Evolutionary conservation across 1,140 invertebrate genomes (phyloP).

Genomic region (Pseudomyrmex cubaensis): DNA sequence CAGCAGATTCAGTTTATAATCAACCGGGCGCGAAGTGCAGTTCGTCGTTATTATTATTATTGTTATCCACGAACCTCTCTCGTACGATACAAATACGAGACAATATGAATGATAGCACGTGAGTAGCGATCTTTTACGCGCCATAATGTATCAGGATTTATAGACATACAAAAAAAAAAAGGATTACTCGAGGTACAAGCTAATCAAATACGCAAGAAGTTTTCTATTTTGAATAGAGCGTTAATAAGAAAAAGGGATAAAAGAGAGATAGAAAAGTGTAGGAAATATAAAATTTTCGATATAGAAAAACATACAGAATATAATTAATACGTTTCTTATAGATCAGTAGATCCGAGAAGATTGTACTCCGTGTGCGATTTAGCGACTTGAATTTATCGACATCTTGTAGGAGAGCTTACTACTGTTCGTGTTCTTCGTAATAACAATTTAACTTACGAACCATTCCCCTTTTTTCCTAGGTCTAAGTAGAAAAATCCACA

Average conservation of each 20-base stretch:
- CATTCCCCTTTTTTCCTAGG: conserved; percentile 29
- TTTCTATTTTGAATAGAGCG: conserved; percentile 41
- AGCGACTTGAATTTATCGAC: not conserved
- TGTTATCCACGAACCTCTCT: not conserved
- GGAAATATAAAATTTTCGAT: not conserved
- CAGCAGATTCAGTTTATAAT: not conserved
- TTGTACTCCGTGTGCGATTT: not conserved
- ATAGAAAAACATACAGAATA: conserved; percentile 13
- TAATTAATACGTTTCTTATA: conserved; percentile 7
- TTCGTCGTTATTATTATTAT: not conserved
- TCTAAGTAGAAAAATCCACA: conserved; percentile 6
- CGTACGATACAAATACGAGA: not conserved
- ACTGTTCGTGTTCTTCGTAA: not conserved
- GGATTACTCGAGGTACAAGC: conserved; percentile 17
- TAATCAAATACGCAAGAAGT: conserved; percentile 23
- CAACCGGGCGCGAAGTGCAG: not conserved
- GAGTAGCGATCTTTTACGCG: not conserved
- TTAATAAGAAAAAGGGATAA: not conserved
- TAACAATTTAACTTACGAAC: not conserved
- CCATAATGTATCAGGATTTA: not conserved
- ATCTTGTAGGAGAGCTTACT: conserved; percentile 5
- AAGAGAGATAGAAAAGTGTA: not conserved
- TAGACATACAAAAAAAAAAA: conserved; percentile 20
- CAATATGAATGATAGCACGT: conserved; percentile 9
- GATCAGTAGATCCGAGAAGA: not conserved